Percentiles rank a stretch among this genome's conserved stretches.
Conservation (phyloP, 2,888 invertebrate genomes). For the Carcina quercana region DNA sequence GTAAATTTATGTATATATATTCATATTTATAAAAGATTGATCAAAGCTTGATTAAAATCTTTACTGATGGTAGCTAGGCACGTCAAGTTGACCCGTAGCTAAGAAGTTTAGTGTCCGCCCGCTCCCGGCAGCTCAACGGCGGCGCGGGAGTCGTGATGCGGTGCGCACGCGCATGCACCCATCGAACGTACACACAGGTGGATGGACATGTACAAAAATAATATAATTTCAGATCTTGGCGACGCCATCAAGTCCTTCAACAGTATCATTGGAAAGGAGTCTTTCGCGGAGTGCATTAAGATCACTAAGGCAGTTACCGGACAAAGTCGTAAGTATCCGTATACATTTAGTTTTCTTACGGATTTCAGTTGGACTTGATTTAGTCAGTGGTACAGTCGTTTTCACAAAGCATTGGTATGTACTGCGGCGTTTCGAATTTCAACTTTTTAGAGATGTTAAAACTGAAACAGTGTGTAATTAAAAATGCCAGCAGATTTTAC, state of each 20-base stretch:
- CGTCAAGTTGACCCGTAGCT: no score
- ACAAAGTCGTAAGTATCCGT: constrained; percentile 42
- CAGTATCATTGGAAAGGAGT: constrained; percentile 21
- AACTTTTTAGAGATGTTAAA: neutral
- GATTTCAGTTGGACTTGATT: neutral
- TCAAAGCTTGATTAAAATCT: no score
- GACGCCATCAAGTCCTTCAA: constrained; percentile 29
- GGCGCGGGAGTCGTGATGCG: no score
- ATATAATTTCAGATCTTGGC: constrained; percentile 38
- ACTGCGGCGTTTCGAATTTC: neutral
- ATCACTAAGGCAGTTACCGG: constrained; percentile 30
- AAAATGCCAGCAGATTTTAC: neutral
- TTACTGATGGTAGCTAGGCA: no score
- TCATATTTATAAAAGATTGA: no score
- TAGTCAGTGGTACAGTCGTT: neutral
- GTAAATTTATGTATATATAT: neutral
- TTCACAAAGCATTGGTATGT: neutral
- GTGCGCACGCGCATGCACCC: no score
- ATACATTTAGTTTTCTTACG: constrained; percentile 17
- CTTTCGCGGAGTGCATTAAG: constrained; percentile 26
- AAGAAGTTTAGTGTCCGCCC: no score
- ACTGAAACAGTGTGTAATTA: neutral
- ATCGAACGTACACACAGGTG: no score
- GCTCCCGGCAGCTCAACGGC: no score
- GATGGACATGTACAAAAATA: no score